Conservation (phyloP, 2,797 vertebrate genomes). For the Selene dorsalis region DNA sequence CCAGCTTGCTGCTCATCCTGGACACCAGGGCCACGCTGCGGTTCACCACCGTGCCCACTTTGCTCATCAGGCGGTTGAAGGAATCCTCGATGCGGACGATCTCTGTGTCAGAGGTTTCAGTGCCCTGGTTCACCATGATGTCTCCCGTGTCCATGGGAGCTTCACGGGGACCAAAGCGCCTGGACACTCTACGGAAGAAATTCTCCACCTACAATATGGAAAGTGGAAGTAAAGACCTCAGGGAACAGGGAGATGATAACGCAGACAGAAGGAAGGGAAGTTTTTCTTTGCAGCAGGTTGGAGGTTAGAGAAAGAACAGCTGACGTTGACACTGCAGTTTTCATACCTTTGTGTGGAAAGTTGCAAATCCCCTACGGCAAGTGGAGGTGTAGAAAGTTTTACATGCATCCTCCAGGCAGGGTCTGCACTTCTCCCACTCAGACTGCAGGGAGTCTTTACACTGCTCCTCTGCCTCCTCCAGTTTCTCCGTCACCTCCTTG, state of each 20-base stretch:
- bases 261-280: not conserved
- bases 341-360: slow-evolving; percentile 86
- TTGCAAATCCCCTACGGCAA: slow-evolving; percentile 84
- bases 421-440: slow-evolving; percentile 89
- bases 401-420: slow-evolving; percentile 90
- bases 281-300: not conserved
- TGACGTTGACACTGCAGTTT: not conserved
- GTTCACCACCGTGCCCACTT: slow-evolving; percentile 84
- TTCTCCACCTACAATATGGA: slow-evolving; percentile 83
- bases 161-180: slow-evolving; percentile 79
- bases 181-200: slow-evolving; percentile 87
- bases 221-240: not conserved
- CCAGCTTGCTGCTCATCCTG: slow-evolving; percentile 85
- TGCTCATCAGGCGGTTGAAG: slow-evolving; percentile 84
- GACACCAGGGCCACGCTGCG: slow-evolving; percentile 85
- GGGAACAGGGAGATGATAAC: not conserved
- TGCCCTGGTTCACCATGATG: slow-evolving; percentile 76
- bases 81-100: slow-evolving; percentile 84
- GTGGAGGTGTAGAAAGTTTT: slow-evolving; percentile 87
- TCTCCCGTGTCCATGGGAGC: slow-evolving; percentile 62
- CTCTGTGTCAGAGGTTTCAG: slow-evolving; percentile 76
- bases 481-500: slow-evolving; percentile 88
- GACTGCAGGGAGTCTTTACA: slow-evolving; percentile 86
- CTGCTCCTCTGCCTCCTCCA: slow-evolving; percentile 88
- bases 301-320: not conserved